These are phyloP conservation scores for Epinotia nisella DNA, from an alignment of 2,888 invertebrate genomes.

Conservation along the genomic window DNA sequence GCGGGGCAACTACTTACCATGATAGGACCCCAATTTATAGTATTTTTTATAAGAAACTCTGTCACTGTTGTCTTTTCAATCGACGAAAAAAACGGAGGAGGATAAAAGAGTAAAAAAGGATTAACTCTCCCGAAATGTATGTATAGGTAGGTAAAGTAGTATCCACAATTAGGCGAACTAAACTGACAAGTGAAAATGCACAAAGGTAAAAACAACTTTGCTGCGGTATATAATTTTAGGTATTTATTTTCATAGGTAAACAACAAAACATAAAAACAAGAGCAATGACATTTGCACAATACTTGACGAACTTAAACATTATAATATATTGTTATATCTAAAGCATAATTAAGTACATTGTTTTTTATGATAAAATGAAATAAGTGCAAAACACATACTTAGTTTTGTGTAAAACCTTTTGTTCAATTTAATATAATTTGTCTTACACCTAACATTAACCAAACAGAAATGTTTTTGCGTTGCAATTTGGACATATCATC, in stretches of 20 bases:
- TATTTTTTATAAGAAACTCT: too few species aligned
- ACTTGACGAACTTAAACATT: slow-evolving; percentile 20
- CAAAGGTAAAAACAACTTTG: slow-evolving; percentile 14
- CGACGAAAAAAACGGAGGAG: too few species aligned
- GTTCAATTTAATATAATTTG: neutral
- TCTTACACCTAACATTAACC: neutral
- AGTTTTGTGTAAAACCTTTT: neutral
- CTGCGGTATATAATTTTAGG: slow-evolving; percentile 9
- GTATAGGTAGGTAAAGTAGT: too few species aligned
- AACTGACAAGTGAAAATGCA: too few species aligned
- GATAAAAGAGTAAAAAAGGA: too few species aligned
- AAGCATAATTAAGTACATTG: slow-evolving; percentile 18
- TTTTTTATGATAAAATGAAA: slow-evolving; percentile 2
- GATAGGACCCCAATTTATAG: too few species aligned
- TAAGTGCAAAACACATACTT: slow-evolving; percentile 6
- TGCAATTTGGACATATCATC: neutral
- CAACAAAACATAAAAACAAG: slow-evolving; percentile 17
- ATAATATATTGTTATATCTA: neutral
- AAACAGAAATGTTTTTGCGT: neutral
- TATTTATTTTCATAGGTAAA: slow-evolving; percentile 31
- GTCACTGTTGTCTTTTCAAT: too few species aligned
- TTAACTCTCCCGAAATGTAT: too few species aligned
- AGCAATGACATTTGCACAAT: slow-evolving; percentile 25
- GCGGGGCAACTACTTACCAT: too few species aligned
- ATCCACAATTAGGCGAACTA: too few species aligned